Evolutionary conservation across 2,888 invertebrate genomes (phyloP), one percentile per base, ranked within the genome.

Genomic region (Gisinianus flammeolus): DNA sequence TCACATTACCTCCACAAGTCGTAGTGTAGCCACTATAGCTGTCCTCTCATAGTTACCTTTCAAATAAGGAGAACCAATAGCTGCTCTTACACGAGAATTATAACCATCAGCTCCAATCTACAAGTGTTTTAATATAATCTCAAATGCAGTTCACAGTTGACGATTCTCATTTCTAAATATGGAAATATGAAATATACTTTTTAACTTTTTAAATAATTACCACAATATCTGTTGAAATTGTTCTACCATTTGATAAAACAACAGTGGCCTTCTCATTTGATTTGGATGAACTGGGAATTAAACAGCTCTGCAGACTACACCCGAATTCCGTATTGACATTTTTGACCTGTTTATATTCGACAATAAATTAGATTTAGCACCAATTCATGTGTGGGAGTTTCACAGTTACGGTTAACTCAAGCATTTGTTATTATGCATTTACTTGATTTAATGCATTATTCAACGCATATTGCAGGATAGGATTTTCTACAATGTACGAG

Each of bases 401-500:
- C n/a, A n/a, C n/a, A n/a, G n/a, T n/a, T n/a, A n/a, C 16, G 64
- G 30, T 54, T 26, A 22, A 62, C 6, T 6, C 12, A 24, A 62
- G 4, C 3, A 22, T 24, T 62, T 6, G 74, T 44, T 26, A 64
- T 19, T 35, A 33, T 69, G 52, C 69, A 24, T 16, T 52, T 54
- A 62, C 64, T 33, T 66, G 3, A 26, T 62, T 30, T 54, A 94
- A 86, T 85, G 92, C 90, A 79, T 88, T 89, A 84, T 91, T 91
- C 16, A 95, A 90, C 0, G 94, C 91, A 85, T 92, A 90, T 2
- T 95, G 87, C 67, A 98, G 90, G 5, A 97, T 90, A 88, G 97
- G 94, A 88, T 98, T 98, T 88, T 98, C 98, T 19, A 97, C 93
- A 83, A 98, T 93, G 86, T 93, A 96, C 0, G 97, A 95, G 0